Evolutionary conservation across 2,797 vertebrate genomes (phyloP).

Genomic region (Microctenopoma stevenorrisi): DNA sequence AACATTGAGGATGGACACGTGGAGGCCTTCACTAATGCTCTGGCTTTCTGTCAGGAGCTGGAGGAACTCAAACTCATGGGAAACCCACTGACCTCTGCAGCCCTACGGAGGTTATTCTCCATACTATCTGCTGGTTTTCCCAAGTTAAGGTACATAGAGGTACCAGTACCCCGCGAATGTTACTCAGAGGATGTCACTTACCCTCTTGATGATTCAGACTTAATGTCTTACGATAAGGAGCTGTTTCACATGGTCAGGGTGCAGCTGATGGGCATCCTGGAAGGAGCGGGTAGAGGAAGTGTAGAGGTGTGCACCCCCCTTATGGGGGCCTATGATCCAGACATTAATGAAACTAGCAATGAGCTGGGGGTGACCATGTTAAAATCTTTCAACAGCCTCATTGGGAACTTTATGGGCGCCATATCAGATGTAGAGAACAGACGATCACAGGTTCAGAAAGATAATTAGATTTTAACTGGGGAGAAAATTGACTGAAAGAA

Average conservation of each 20-base stretch:
- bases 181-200: conserved; percentile 87
- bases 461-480: conserved; percentile 10
- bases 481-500: neutral
- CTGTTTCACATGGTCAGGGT: conserved; percentile 83
- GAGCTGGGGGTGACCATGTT: conserved; percentile 91
- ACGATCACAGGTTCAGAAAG: conserved; percentile 59
- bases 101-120: conserved; percentile 84
- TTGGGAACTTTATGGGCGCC: conserved; percentile 86
- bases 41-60: conserved; percentile 85
- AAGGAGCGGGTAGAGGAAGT: conserved; percentile 82
- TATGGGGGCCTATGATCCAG: conserved; percentile 90
- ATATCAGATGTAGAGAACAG: conserved; percentile 66
- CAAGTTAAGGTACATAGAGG: conserved; percentile 86
- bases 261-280: conserved; percentile 85
- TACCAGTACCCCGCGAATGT: conserved; percentile 93
- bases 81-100: conserved; percentile 89
- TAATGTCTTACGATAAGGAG: conserved; percentile 85
- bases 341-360: conserved; percentile 91
- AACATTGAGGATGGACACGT: conserved; percentile 86
- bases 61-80: conserved; percentile 91
- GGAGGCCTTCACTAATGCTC: conserved; percentile 78
- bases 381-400: conserved; percentile 87
- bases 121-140: conserved; percentile 83
- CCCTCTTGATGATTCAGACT: conserved; percentile 87
- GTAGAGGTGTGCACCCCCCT: conserved; percentile 89